Conservation (phyloP, 2,888 invertebrate genomes). For the Idaea biselata region DNA sequence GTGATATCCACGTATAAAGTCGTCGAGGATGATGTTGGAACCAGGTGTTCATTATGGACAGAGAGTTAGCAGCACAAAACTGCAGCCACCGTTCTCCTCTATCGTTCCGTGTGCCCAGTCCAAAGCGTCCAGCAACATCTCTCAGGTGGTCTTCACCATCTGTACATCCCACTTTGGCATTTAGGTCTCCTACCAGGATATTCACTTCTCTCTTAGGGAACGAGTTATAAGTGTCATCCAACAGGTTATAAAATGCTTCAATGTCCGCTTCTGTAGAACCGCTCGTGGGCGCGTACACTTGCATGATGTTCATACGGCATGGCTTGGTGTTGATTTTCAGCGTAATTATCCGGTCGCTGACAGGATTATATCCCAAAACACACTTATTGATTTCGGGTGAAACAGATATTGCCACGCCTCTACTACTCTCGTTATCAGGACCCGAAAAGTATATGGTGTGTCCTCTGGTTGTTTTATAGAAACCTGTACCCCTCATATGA, state of each 20-base stretch:
- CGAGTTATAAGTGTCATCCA: neutral
- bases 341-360: slow-evolving; percentile 5
- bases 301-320: neutral
- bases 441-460: slow-evolving; percentile 13
- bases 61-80: neutral
- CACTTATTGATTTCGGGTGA: slow-evolving; percentile 4
- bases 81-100: neutral
- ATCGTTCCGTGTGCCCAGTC: neutral
- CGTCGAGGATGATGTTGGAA: slow-evolving; percentile 5
- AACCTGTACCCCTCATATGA: slow-evolving; percentile 6
- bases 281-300: neutral
- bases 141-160: neutral
- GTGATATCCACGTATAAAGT: slow-evolving; percentile 10
- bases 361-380: slow-evolving; percentile 9
- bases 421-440: slow-evolving; percentile 15
- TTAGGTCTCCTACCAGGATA: neutral
- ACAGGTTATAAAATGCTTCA: neutral
- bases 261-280: neutral
- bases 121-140: neutral
- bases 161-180: neutral
- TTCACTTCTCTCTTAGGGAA: neutral
- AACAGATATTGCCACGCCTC: slow-evolving; percentile 5
- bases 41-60: neutral
- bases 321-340: slow-evolving; percentile 5
- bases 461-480: neutral